Percentiles rank a stretch among this genome's conserved stretches.
Evolutionary conservation across 2,888 invertebrate species (phyloP).

Genomic region (Deilephila porcellus): DNA sequence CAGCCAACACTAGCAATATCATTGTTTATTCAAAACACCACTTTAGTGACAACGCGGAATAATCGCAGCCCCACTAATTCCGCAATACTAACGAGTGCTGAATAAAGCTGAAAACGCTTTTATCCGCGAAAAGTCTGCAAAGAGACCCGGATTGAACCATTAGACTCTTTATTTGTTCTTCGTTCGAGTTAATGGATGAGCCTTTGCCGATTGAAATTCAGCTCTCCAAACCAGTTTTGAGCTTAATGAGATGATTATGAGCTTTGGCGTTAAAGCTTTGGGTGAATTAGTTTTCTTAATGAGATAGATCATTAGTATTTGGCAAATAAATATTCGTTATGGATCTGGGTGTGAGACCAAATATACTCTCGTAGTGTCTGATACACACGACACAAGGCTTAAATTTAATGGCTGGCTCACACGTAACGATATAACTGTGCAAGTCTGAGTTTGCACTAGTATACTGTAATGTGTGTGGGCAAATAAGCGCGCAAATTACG

Average conservation of each 20-base stretch:
- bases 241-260: neutral
- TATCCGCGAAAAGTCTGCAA: conserved; percentile 12
- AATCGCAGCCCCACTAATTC: neutral
- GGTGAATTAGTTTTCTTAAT: neutral
- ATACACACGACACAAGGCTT: no score
- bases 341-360: no score
- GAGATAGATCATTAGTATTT: no score
- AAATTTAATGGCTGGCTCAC: no score
- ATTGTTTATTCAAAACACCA: neutral
- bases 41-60: neutral
- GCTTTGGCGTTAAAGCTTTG: neutral
- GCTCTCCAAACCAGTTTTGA: neutral
- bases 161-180: conserved; percentile 20
- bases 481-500: no score
- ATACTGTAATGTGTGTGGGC: no score
- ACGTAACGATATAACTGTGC: no score
- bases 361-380: no score
- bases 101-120: conserved; percentile 20
- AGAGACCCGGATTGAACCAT: neutral
- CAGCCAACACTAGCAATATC: no score
- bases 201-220: neutral
- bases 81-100: neutral
- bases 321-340: no score
- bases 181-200: neutral
- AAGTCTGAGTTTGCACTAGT: no score